phyloP scores from a whole-genome alignment of 1,140 invertebrate genomes.

The Carcinoscorpius rotundicauda region DNA sequence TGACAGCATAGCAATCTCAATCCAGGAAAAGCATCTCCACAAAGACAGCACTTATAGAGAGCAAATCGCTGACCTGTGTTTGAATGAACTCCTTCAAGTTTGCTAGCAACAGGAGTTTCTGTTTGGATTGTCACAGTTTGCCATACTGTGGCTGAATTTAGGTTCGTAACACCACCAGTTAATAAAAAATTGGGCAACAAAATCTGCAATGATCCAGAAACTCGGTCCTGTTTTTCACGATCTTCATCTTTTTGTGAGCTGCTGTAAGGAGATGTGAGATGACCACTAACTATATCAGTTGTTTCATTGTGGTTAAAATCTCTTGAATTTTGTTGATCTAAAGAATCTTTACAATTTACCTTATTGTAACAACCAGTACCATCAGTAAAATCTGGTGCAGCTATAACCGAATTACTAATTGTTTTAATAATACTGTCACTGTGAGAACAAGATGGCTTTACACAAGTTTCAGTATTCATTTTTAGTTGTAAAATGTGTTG shows the following conservation, averaged over 20 bases:
- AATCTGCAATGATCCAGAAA: background rate
- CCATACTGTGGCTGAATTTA: conserved; percentile 1
- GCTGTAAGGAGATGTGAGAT: background rate
- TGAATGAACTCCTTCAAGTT: conserved; percentile 34
- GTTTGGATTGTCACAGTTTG: conserved; percentile 24
- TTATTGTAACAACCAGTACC: background rate
- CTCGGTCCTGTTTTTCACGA: background rate
- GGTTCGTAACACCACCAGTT: conserved; percentile 3
- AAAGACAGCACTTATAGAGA: conserved; percentile 39
- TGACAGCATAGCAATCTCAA: conserved; percentile 32
- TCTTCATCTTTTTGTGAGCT: background rate
- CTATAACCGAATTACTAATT: conserved; percentile 10
- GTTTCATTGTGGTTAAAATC: too few species aligned
- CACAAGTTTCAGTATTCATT: background rate
- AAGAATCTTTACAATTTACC: background rate
- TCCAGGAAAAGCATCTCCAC: conserved; percentile 33
- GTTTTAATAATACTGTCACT: conserved; percentile 10
- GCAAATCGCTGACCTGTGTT: conserved; percentile 31
- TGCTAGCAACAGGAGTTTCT: conserved; percentile 34
- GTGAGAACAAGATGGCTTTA: conserved; percentile 1
- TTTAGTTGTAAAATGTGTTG: conserved; percentile 3
- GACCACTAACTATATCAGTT: too few species aligned
- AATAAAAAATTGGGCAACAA: conserved; percentile 1
- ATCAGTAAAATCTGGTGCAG: conserved; percentile 4
- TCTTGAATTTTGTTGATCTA: too few species aligned